These are phyloP conservation scores for Leuciscus idus DNA, from an alignment of 2,113 vertebrate species.

Conservation along the genomic window DNA sequence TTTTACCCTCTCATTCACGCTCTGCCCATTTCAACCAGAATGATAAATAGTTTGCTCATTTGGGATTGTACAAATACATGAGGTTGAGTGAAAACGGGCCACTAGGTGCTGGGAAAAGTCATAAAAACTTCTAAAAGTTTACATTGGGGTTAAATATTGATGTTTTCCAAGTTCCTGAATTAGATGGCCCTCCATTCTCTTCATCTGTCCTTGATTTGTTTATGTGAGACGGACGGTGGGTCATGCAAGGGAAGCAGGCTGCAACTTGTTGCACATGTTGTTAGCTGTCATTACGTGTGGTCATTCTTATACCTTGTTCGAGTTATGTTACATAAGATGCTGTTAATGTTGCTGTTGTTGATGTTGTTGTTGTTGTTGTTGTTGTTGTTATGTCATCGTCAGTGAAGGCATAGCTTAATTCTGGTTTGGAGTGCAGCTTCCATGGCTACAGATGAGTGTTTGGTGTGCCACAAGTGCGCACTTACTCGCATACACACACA, in stretches of 20 bases:
- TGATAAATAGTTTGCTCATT: constrained; percentile 71
- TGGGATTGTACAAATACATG: constrained; percentile 69
- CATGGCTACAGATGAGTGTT: constrained; percentile 38
- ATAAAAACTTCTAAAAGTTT: constrained; percentile 62
- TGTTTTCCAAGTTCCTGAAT: constrained; percentile 58
- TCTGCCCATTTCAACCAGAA: constrained; percentile 30
- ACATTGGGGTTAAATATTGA: constrained; percentile 64
- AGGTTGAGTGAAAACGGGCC: constrained; percentile 65
- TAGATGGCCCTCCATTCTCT: constrained; percentile 39
- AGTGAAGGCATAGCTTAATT: constrained; percentile 40
- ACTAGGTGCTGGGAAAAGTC: constrained; percentile 51
- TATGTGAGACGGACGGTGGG: constrained; percentile 37
- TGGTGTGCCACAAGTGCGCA: constrained; percentile 39
- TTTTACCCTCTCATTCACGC: constrained; percentile 9
- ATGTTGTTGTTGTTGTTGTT: constrained; percentile 11
- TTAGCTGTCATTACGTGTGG: neutral
- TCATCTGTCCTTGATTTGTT: constrained; percentile 49
- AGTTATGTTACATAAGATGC: constrained; percentile 40
- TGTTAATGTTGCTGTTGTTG: constrained; percentile 34
- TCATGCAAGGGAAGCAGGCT: constrained; percentile 42
- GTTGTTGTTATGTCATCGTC: constrained; percentile 49
- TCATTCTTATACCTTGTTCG: constrained; percentile 32
- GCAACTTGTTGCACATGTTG: constrained; percentile 25
- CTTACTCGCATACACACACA: constrained; percentile 20
- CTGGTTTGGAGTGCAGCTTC: constrained; percentile 27